Conservation (phyloP, 2,113 vertebrate species). For the Neotragus moschatus region DNA sequence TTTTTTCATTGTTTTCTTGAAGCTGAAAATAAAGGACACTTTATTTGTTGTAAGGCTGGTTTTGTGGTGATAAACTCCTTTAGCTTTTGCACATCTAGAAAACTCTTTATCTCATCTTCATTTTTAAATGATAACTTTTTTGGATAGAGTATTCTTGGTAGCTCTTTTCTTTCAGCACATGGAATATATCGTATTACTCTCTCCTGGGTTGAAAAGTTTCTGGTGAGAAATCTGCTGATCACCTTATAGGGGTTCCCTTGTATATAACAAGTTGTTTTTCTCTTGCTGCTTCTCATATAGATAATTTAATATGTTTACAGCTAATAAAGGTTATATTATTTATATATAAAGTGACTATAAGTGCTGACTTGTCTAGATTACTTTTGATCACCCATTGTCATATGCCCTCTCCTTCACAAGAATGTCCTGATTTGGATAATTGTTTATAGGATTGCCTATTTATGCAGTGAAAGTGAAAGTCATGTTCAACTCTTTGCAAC, state of each 20-base stretch:
- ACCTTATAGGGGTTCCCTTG: not conserved
- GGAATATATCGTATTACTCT: not conserved
- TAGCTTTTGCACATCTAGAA: not conserved
- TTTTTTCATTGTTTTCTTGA: not conserved
- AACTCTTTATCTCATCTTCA: not conserved
- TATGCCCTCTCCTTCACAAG: not conserved
- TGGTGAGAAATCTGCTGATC: not conserved
- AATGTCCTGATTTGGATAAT: not conserved
- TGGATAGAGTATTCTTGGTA: not conserved
- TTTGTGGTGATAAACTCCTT: not conserved
- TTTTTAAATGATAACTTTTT: not conserved
- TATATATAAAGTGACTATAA: not conserved
- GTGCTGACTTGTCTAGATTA: not conserved
- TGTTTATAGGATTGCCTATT: not conserved
- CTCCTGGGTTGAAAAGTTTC: not conserved
- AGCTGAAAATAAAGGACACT: not conserved
- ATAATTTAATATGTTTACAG: not conserved
- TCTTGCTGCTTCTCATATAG: not conserved
- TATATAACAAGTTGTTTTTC: not conserved
- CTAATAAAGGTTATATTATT: not conserved
- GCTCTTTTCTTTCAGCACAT: not conserved
- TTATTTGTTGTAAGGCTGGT: not conserved
- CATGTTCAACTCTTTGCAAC: not conserved
- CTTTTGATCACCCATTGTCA: not conserved
- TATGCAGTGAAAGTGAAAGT: not conserved